Percentiles rank a stretch among this genome's conserved stretches.
phyloP scores from a whole-genome alignment of 2,113 vertebrate genomes.

The Glareola pratincola region DNA sequence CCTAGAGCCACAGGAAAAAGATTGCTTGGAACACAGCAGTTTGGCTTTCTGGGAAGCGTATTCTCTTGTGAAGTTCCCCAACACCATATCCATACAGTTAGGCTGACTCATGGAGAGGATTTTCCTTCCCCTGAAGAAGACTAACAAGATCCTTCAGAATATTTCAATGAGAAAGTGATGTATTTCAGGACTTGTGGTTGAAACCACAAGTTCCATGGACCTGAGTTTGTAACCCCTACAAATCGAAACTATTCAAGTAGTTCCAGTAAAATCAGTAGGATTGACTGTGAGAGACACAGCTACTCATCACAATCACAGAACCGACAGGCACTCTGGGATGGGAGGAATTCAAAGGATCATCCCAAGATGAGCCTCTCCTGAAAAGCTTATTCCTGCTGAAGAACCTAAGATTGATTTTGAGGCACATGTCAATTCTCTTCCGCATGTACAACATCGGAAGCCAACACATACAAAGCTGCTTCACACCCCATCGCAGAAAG shows the following conservation, averaged over 20 bases:
- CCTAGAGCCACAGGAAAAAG: background rate
- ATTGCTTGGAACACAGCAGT: background rate
- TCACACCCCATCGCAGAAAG: background rate
- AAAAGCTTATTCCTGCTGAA: background rate
- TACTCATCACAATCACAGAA: background rate
- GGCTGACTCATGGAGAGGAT: background rate
- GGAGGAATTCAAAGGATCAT: background rate
- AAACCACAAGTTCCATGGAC: background rate
- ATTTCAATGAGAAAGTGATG: conserved; percentile 24
- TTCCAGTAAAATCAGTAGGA: background rate
- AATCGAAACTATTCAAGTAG: background rate
- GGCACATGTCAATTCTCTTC: background rate
- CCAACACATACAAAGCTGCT: background rate
- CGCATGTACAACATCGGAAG: background rate
- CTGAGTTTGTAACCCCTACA: background rate
- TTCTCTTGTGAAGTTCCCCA: background rate
- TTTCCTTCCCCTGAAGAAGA: conserved; percentile 3
- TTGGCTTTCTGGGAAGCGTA: background rate
- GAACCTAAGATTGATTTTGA: background rate
- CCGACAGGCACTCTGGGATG: background rate
- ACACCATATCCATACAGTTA: background rate
- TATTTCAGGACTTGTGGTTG: conserved; percentile 12
- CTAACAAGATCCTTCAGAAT: conserved; percentile 17
- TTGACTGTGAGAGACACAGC: background rate
- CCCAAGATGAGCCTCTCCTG: background rate